These are phyloP conservation scores for Andrena marginata DNA, from an alignment of 2,888 invertebrate genomes.

Conservation along the genomic window DNA sequence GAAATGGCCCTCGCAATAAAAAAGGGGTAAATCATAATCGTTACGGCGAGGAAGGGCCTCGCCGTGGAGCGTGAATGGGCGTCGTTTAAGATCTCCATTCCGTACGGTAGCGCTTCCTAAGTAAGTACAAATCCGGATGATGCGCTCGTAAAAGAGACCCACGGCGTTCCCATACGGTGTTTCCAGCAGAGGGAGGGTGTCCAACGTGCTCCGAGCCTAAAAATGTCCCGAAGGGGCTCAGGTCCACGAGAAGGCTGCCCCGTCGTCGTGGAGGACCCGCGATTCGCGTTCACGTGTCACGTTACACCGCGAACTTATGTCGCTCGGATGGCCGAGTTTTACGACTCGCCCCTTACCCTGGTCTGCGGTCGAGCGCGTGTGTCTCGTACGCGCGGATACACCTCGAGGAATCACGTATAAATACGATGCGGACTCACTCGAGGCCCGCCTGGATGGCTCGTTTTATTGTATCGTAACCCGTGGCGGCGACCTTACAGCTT, in stretches of 20 bases:
- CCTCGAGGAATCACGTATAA: conserved; percentile 55
- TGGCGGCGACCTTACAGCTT: conserved; percentile 70
- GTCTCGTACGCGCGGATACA: conserved; percentile 30
- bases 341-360: conserved; percentile 69
- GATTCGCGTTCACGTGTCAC: conserved; percentile 70
- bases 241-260: neutral
- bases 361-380: conserved; percentile 41
- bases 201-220: conserved; percentile 41
- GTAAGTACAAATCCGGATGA: conserved; percentile 84
- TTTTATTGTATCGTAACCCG: conserved; percentile 82
- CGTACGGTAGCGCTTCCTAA: conserved; percentile 78
- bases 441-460: conserved; percentile 67
- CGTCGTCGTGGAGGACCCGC: conserved; percentile 39
- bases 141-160: conserved; percentile 81
- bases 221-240: conserved; percentile 41
- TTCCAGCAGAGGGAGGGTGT: conserved; percentile 29
- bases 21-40: conserved; percentile 25
- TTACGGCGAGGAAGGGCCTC: neutral
- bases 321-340: conserved; percentile 78
- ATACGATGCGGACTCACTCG: conserved; percentile 43
- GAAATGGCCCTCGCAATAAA: neutral
- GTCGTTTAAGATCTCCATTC: conserved; percentile 61
- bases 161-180: conserved; percentile 50
- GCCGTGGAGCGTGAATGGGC: neutral
- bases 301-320: conserved; percentile 76